These are phyloP conservation scores for Paradisaea rubra DNA, from an alignment of 2,113 vertebrate species.

Conservation along the genomic window DNA sequence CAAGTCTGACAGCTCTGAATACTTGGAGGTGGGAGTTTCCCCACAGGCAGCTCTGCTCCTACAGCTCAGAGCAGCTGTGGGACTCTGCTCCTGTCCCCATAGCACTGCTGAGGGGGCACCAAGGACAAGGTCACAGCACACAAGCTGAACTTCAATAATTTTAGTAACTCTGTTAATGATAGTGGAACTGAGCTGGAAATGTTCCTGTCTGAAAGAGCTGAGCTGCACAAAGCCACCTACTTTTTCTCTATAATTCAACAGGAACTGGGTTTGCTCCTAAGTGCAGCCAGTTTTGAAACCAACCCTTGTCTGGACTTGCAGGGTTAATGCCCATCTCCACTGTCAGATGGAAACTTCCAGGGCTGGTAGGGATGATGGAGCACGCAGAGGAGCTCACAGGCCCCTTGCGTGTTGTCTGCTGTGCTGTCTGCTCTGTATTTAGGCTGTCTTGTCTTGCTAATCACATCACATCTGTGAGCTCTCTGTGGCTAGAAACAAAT, in stretches of 20 bases:
- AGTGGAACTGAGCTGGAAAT: not conserved
- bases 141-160: not conserved
- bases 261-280: not conserved
- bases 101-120: not conserved
- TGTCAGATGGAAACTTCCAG: not conserved
- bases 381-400: not conserved
- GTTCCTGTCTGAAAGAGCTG: not conserved
- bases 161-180: not conserved
- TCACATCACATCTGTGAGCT: conserved; percentile 20
- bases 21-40: not conserved
- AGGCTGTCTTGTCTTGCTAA: conserved; percentile 15
- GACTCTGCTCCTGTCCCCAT: not conserved
- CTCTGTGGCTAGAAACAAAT: not conserved
- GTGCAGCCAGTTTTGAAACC: not conserved
- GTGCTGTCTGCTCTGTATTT: not conserved
- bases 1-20: not conserved
- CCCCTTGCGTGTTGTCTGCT: not conserved
- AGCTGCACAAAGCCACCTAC: not conserved
- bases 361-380: not conserved
- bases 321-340: not conserved
- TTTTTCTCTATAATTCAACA: not conserved
- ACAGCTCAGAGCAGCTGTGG: not conserved
- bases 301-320: not conserved
- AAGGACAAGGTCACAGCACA: not conserved
- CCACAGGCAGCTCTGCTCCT: not conserved